Base-by-base conservation (phyloP, 1,140 invertebrate genomes). In the Dendrolimus punctatus region DNA sequence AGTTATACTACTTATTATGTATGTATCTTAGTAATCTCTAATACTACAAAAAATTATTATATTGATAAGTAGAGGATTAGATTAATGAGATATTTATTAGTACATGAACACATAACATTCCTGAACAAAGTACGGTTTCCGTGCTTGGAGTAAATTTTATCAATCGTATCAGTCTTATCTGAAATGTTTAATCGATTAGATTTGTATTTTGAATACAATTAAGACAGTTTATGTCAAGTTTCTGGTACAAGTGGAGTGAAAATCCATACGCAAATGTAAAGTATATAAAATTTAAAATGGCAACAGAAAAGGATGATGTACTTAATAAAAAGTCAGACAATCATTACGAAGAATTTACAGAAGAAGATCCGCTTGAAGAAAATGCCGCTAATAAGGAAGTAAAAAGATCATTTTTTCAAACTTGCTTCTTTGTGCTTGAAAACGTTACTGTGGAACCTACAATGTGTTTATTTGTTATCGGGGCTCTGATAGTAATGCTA, bases 391-490 rank as follows among this genome's bases (percentile, higher is more conserved):
- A 51, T 9, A 39, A 57, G 57, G 55, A 55, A 46, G 9, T 46
- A 40, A 66, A 58, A 41, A 58, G 42, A 49, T 70, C 9, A 40
- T 67, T 68, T 36, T 55, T 51, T 56, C 58, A 72, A 53, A 71
- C 51, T 39, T 53, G 61, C 44, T 37, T 3, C 7, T 46, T 73
- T 51, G 50, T 68, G 5, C 8, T 75, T 0, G 57, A 55, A 41
- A 77, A 83, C 56, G 56, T 83, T 9, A 84, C 81, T 5, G 67
- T 87, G 0, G 84, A 87, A 55, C 81, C 84, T 0, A 65, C 68
- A 1, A 71, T 80, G 60, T 58, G 76, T 1, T 53, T 79, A 6
- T 78, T 76, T 47, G 46, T 78, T 6, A 38, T 76, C 23, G 23
- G 62, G 6, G 53, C 49, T 0, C 64, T 85, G 2, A 45, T 83